Evolutionary conservation across 92 coral and sea anemone genomes (phyloP).

Genomic region (Scolanthus callimorphus): DNA sequence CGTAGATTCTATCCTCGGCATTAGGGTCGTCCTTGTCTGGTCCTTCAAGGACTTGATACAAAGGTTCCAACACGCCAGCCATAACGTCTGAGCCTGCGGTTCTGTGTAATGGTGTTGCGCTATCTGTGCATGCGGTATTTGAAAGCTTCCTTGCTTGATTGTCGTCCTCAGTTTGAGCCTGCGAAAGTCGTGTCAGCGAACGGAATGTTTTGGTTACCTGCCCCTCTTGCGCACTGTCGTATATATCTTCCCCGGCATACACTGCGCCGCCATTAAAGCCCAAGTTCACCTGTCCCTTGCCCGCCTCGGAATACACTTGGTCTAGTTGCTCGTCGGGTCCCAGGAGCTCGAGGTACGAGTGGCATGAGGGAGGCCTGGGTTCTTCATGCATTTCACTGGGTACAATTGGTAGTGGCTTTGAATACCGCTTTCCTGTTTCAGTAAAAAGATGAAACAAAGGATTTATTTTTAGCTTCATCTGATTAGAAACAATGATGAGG

Average conservation of each 20-base stretch:
- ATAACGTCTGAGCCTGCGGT: not conserved
- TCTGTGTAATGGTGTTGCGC: not conserved
- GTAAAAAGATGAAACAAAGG: too few species aligned
- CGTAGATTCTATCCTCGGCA: not conserved
- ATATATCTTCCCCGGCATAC: conserved; percentile 1
- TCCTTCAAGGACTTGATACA: conserved; percentile 22
- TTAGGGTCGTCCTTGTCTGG: not conserved
- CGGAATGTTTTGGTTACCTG: conserved; percentile 18
- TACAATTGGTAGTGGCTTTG: conserved; percentile 15
- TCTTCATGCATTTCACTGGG: not conserved
- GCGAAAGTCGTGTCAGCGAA: conserved; percentile 1
- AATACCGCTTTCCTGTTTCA: conserved; percentile 26
- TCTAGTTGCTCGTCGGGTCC: conserved; percentile 8
- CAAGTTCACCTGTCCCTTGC: not conserved
- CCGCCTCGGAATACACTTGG: conserved; percentile 9
- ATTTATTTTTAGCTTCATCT: too few species aligned
- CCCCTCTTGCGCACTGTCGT: conserved; percentile 26
- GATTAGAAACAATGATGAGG: too few species aligned
- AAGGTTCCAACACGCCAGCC: too few species aligned
- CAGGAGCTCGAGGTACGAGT: conserved; percentile 26
- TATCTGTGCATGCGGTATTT: not conserved
- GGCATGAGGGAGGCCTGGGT: conserved; percentile 9
- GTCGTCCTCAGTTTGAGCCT: not conserved
- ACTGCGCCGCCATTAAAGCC: not conserved
- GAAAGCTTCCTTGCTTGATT: not conserved